Evolutionary conservation across 2,797 vertebrate species (phyloP).

Genomic region (Cyprinella venusta): DNA sequence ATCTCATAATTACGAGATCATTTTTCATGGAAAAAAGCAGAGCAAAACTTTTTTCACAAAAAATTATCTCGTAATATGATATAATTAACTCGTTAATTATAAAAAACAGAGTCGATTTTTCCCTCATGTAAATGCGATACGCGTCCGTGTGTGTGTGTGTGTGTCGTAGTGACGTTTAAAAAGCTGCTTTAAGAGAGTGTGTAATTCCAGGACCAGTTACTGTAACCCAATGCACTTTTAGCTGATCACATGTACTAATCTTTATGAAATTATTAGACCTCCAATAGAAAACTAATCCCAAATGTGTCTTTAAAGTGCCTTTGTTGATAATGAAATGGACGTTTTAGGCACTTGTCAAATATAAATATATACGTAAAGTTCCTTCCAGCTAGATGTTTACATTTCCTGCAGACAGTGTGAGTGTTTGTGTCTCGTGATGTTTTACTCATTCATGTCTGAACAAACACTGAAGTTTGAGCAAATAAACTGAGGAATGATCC

Average conservation of each 20-base stretch:
- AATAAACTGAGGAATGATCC: not conserved
- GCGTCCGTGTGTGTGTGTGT: too few species aligned
- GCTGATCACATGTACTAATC: not conserved
- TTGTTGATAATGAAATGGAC: not conserved
- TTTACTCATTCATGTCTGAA: not conserved
- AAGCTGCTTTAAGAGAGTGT: not conserved
- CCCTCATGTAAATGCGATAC: too few species aligned
- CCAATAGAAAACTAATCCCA: not conserved
- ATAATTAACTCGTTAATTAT: too few species aligned
- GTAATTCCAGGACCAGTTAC: not conserved
- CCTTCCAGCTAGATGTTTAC: not conserved
- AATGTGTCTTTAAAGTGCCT: conserved; percentile 7
- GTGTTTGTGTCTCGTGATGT: not conserved
- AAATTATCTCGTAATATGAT: too few species aligned
- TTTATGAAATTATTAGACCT: not conserved
- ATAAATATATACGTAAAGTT: too few species aligned
- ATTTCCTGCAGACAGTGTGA: not conserved
- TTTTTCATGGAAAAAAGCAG: too few species aligned
- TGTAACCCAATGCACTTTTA: not conserved
- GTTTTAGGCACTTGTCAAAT: not conserved
- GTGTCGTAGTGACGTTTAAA: too few species aligned
- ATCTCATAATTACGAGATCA: too few species aligned
- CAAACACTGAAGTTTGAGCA: not conserved
- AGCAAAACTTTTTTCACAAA: too few species aligned
- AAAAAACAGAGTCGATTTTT: too few species aligned